Conservation (phyloP, 1,140 invertebrate genomes). For the Thaumatotibia leucotreta region DNA sequence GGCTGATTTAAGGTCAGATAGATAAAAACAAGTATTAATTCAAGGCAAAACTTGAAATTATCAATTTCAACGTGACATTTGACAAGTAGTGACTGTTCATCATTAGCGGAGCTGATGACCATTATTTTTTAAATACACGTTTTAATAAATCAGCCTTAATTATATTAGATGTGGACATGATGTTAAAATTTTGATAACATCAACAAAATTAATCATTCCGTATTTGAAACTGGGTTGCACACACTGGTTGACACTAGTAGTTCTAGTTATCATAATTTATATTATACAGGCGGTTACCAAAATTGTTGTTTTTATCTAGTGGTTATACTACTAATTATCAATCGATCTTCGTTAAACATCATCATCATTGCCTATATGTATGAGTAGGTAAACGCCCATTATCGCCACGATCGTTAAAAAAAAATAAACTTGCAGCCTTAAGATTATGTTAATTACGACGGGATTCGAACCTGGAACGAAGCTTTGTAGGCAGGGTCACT, state of each 20-base stretch:
- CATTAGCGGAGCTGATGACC: constrained; percentile 1
- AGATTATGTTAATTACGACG: too few relatives aligned
- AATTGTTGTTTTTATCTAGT: background rate
- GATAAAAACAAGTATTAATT: background rate
- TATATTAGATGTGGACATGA: constrained; percentile 2
- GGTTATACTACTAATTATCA: too few relatives aligned
- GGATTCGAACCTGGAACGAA: too few relatives aligned
- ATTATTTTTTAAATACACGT: background rate
- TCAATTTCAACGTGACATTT: background rate
- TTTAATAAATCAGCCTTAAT: constrained; percentile 1
- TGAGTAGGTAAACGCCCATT: too few relatives aligned
- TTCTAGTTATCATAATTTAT: too few relatives aligned
- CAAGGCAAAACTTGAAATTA: background rate
- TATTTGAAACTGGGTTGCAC: background rate
- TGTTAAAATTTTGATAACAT: constrained; percentile 2
- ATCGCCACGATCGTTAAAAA: too few relatives aligned
- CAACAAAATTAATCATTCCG: background rate
- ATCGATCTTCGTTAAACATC: too few relatives aligned
- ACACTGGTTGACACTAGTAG: background rate
- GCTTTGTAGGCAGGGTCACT: too few relatives aligned
- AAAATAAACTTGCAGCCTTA: too few relatives aligned
- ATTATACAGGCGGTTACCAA: background rate
- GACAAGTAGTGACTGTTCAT: background rate
- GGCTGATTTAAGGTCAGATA: too few relatives aligned
- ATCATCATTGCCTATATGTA: too few relatives aligned